Percentiles rank a stretch among this genome's conserved stretches.
Evolutionary conservation across 37 sponge, comb jelly and placozoan genomes (phyloP).

Genomic region (Bolinopsis microptera): DNA sequence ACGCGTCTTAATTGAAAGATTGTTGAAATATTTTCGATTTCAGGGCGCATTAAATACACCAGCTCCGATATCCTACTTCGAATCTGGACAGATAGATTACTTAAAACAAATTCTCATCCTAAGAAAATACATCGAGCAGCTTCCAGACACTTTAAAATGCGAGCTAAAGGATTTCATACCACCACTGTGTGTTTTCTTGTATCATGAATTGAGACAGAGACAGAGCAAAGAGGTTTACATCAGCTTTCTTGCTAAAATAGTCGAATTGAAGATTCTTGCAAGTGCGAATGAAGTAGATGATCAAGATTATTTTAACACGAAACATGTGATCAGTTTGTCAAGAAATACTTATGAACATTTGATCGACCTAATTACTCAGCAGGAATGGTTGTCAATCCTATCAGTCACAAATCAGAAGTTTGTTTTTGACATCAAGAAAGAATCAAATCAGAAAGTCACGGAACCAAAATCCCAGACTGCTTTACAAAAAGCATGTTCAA

Average conservation of each 20-base stretch:
- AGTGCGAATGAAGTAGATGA: conserved; percentile 49
- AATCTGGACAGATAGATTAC: conserved; percentile 60
- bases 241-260: conserved; percentile 32
- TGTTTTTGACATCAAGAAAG: conserved; percentile 59
- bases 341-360: conserved; percentile 24
- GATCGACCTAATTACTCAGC: background rate
- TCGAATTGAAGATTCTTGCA: conserved; percentile 35
- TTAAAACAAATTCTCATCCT: background rate
- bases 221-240: conserved; percentile 59
- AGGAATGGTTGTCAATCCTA: conserved; percentile 53
- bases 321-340: conserved; percentile 25
- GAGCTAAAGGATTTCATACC: conserved; percentile 12
- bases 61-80: conserved; percentile 47
- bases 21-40: no score
- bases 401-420: conserved; percentile 62
- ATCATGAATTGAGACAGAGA: conserved; percentile 47
- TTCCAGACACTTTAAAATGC: background rate
- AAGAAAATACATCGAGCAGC: conserved; percentile 26
- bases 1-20: no score
- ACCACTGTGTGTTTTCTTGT: conserved; percentile 35
- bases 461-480: conserved; percentile 2
- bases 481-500: conserved; percentile 38
- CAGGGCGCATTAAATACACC: conserved; percentile 22
- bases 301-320: conserved; percentile 45
- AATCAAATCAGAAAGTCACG: background rate